phyloP scores from a whole-genome alignment of 35 echinoderm and acorn worm species.

The Amphiura filiformis region DNA sequence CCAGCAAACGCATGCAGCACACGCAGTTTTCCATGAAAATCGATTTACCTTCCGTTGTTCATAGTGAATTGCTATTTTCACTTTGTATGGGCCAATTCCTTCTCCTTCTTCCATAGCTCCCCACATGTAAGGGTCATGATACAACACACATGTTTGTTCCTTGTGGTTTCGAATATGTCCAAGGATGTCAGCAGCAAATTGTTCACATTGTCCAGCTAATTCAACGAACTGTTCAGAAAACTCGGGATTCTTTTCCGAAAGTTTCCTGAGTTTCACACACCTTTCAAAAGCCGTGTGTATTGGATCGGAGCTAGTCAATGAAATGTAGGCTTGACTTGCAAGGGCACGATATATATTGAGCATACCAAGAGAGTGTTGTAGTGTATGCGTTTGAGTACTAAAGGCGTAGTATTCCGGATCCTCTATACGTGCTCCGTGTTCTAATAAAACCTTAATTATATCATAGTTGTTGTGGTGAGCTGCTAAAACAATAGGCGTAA shows the following conservation, averaged over 20 bases:
- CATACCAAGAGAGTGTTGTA: conserved; percentile 92
- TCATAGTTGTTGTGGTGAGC: conserved; percentile 99
- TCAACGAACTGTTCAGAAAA: conserved; percentile 79
- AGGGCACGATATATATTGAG: conserved; percentile 93
- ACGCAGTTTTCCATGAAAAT: too few species aligned
- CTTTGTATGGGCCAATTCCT: conserved; percentile 91
- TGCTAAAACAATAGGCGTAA: conserved; percentile 92
- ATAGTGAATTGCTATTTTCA: conserved; percentile 93
- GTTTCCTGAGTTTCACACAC: conserved; percentile 76
- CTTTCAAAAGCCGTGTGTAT: conserved; percentile 96
- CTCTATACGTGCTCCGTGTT: conserved; percentile 93
- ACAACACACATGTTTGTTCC: conserved; percentile 92
- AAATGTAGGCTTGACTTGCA: conserved; percentile 94
- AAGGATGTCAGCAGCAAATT: conserved; percentile 96
- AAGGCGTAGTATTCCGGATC: conserved; percentile 94
- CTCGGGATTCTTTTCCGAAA: conserved; percentile 77
- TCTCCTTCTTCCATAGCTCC: conserved; percentile 59
- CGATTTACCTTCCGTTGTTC: conserved; percentile 94
- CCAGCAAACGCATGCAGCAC: too few species aligned
- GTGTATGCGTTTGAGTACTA: conserved; percentile 83
- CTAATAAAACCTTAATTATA: conserved; percentile 92
- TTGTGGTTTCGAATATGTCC: conserved; percentile 94
- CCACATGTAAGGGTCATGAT: conserved; percentile 81
- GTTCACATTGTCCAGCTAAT: conserved; percentile 86
- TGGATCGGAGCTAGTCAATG: conserved; percentile 89